Evolutionary conservation across 2,797 vertebrate genomes (phyloP), one percentile per base, ranked within the genome.

Genomic region (Ctenosaura bakeri): DNA sequence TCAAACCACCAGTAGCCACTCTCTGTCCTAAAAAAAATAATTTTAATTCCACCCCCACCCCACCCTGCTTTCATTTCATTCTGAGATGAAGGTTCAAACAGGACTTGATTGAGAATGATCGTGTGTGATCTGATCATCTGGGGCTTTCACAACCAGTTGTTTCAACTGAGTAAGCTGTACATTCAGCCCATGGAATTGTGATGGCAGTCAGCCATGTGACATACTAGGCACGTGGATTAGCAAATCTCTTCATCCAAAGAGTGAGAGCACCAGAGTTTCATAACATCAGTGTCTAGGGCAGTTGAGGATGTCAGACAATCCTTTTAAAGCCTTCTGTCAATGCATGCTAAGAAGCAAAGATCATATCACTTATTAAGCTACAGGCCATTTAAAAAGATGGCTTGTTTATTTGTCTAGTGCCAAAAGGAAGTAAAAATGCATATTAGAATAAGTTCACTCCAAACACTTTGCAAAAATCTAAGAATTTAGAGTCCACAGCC

Each of bases 161-260:
- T 26, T 56, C 50, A n/a, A 24, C 42, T 79, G 24, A 64, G 38
- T n/a, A 50, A 78, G 64, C 26, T 62, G 24, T 54, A 7, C 29
- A 32, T 82, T 83, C 2, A 86, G 56, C 24, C 66, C 0, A 7
- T 74, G 26, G 0, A 8, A 12, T 18, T 87, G 6, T 14, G 78
- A 24, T 54, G 66, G 83, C 89, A 85, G 50, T 13, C 89, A 64
- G 77, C 52, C 91, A 74, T 52, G 20, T 89, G 92, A 84, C 81
- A 14, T 22, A 56, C 20, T 50, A 1, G 62, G 46, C 29, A 93
- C 92, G 3, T 0, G 0, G 0, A 35, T 80, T 22, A 82, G 16
- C 56, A 74, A 86, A 90, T 24, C 26, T 6, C 0, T 1, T 4
- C 26, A n/a, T 9, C 81, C 59, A n/a, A 86, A 35, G 56, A 14